Base-by-base conservation (phyloP, 1,140 invertebrate genomes). In the Drosophila kurseongensis region DNA sequence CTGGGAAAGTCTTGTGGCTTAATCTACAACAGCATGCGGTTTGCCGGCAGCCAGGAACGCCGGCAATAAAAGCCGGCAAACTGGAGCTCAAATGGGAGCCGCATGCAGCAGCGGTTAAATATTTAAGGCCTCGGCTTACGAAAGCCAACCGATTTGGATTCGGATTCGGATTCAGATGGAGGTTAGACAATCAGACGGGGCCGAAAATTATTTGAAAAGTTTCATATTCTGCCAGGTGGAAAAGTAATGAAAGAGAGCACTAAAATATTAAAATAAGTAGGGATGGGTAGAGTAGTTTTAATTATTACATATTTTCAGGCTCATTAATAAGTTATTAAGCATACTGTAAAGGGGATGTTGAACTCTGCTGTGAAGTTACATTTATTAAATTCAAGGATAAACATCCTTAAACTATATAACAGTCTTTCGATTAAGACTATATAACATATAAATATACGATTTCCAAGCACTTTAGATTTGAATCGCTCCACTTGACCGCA, bases 1-100 rank as follows among this genome's bases (percentile, higher is more conserved):
- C 63, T 75, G 50, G 58, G 45, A 81, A 81, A 81, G 74, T 81
- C 74, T 74, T 81, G 79, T 57, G 79, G 79, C 79, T 81, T 81
- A 73, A 58, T 63, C 67, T 78, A 81, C 79, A 81, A 76, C 67
- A 81, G 68, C 61, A 45, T 67, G 74, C 74, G 74, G 78, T 82
- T 80, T 59, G 55, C 51, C 38, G 40, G 60, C 72, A 59, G 50
- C 52, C 73, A 66, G 72, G 47, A 75, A 47, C 71, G 62, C 60
- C 47, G 51, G 71, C 71, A 75, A 73, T 73, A 73, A 73, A 73
- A 68, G 68, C 51, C 52, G n/a, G 42, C 40, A 41, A 71, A 42
- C 66, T 38, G 55, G 27, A 57, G 35, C 32, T 48, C 14, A 40
- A 66, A 48, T 48, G 66, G 29, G 9, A 36, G 65, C 68, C 68